Conservation (phyloP, 37 sponge, comb jelly and placozoan species). For the Cliona cf. orientalis region DNA sequence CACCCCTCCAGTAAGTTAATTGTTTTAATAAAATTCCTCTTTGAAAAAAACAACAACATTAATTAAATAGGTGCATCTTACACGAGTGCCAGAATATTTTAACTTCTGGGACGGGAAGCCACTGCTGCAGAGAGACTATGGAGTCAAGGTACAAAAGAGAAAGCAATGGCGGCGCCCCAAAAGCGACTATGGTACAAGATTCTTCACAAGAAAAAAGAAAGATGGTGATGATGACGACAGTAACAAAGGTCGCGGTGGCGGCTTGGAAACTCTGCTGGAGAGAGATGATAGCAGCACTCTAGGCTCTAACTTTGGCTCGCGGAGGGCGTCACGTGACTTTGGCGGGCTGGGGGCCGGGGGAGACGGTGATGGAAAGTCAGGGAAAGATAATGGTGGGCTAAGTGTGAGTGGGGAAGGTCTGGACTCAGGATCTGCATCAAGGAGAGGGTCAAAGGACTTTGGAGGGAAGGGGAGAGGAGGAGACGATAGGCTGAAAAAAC, state of each 20-base stretch:
- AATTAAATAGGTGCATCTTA: slow-evolving; percentile 41
- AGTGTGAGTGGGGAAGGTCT: too few species aligned
- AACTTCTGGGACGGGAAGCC: slow-evolving; percentile 84
- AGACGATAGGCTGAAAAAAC: too few species aligned
- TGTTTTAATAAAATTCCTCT: background rate
- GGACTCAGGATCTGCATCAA: too few species aligned
- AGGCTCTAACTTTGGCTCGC: too few species aligned
- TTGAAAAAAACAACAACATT: background rate
- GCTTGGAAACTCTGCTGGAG: background rate
- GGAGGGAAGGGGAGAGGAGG: background rate
- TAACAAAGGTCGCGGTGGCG: background rate
- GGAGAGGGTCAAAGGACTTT: background rate
- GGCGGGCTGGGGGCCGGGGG: too few species aligned
- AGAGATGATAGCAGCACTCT: background rate
- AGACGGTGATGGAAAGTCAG: too few species aligned
- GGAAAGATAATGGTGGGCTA: too few species aligned
- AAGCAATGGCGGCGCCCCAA: slow-evolving; percentile 71
- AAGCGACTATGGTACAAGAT: slow-evolving; percentile 72
- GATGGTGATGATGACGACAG: slow-evolving; percentile 18
- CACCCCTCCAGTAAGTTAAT: slow-evolving; percentile 9
- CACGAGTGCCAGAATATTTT: slow-evolving; percentile 71
- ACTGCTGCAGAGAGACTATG: slow-evolving; percentile 38
- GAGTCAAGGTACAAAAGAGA: slow-evolving; percentile 33
- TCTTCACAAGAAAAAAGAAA: background rate
- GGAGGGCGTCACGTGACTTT: too few species aligned